These are phyloP conservation scores for Cotesia congregata DNA, from an alignment of 2,888 invertebrate species.

Conservation along the genomic window DNA sequence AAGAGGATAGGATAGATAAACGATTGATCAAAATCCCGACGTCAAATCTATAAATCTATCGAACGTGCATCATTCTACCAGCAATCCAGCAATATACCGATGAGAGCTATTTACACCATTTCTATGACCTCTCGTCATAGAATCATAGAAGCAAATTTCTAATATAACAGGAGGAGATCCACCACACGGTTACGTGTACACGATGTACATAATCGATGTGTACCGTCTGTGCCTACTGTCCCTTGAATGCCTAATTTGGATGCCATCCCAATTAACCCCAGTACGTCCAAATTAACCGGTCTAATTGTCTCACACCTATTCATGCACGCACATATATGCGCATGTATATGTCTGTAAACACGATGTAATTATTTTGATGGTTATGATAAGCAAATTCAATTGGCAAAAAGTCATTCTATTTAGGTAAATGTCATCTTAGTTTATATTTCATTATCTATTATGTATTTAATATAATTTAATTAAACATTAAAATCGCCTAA, in stretches of 20 bases:
- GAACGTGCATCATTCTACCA: neutral
- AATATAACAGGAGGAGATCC: neutral
- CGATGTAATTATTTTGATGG: constrained; percentile 1
- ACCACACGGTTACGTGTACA: neutral
- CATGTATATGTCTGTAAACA: neutral
- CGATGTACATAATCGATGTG: neutral
- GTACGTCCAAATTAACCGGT: constrained; percentile 46
- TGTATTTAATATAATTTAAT: no score
- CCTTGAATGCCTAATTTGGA: constrained; percentile 47
- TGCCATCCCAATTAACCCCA: constrained; percentile 49
- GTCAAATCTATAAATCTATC: neutral
- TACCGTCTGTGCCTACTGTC: constrained; percentile 27
- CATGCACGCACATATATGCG: constrained; percentile 26
- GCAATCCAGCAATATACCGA: neutral
- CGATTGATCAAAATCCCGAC: neutral
- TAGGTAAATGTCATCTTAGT: no score
- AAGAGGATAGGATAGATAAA: neutral
- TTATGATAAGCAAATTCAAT: constrained; percentile 11
- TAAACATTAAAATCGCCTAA: no score
- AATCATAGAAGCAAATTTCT: neutral
- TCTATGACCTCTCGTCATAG: neutral
- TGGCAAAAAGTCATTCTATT: neutral
- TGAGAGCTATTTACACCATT: neutral
- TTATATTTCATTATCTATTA: no score
- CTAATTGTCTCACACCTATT: constrained; percentile 45